Evolutionary conservation across 2,888 invertebrate species (phyloP).

Genomic region (Volucella inanis): DNA sequence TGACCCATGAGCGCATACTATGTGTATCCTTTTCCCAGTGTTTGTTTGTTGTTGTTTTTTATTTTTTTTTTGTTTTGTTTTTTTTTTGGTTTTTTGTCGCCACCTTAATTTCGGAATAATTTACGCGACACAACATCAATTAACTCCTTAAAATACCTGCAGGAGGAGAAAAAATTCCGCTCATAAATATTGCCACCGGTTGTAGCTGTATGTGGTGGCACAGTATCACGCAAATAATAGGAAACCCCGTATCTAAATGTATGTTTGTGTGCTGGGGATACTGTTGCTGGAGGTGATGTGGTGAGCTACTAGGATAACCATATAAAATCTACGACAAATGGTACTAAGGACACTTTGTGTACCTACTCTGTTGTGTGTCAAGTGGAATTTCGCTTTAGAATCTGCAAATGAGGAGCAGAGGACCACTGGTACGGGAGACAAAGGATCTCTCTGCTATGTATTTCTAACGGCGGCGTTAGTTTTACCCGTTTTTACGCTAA

Average conservation of each 20-base stretch:
- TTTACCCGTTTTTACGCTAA: slow-evolving; percentile 56
- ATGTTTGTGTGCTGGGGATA: slow-evolving; percentile 12
- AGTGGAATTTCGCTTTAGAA: slow-evolving; percentile 62
- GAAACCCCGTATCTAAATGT: slow-evolving; percentile 4
- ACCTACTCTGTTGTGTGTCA: slow-evolving; percentile 63
- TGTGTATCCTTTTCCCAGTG: slow-evolving; percentile 10
- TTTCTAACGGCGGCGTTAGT: slow-evolving; percentile 37
- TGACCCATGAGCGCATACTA: slow-evolving; percentile 42
- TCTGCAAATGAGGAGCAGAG: no score
- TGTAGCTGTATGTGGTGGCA: slow-evolving; percentile 27
- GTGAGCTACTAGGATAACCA: slow-evolving; percentile 73
- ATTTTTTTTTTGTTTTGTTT: slow-evolving; percentile 7
- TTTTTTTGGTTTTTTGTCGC: slow-evolving; percentile 72
- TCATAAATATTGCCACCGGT: slow-evolving; percentile 70
- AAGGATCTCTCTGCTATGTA: slow-evolving; percentile 23
- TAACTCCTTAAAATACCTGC: slow-evolving; percentile 82
- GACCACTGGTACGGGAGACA: not conserved
- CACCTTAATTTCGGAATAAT: slow-evolving; percentile 82
- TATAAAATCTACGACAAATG: slow-evolving; percentile 71
- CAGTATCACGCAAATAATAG: slow-evolving; percentile 67
- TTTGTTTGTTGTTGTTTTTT: not conserved
- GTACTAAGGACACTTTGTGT: slow-evolving; percentile 11
- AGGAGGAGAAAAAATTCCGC: slow-evolving; percentile 78
- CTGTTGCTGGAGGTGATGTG: slow-evolving; percentile 58
- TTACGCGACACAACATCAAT: slow-evolving; percentile 83